A percentile compares a stretch with the other conserved stretches of the same genome.
phyloP scores from a whole-genome alignment of 2,888 invertebrate genomes.

The Auanema sp. region DNA sequence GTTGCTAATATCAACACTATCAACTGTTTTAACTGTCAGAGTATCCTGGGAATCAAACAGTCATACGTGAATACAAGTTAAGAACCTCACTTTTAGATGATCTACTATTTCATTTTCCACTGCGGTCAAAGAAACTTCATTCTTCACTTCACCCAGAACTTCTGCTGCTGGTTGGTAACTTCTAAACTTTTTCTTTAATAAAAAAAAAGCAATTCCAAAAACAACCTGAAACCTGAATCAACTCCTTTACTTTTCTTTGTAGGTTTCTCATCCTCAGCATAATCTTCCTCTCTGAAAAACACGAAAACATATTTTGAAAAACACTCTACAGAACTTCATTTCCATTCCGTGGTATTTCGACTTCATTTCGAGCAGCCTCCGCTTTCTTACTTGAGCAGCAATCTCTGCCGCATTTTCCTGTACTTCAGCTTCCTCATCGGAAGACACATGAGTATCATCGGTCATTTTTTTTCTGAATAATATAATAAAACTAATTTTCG shows the following conservation, averaged over 20 bases:
- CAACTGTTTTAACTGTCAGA: constrained; percentile 35
- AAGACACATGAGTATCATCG: constrained; percentile 26
- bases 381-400: constrained; percentile 36
- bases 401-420: constrained; percentile 28
- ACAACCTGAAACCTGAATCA: constrained; percentile 26
- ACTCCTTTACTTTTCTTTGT: constrained; percentile 36
- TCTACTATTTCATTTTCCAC: constrained; percentile 37
- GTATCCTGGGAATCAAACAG: constrained; percentile 24
- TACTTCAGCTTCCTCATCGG: constrained; percentile 38
- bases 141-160: constrained; percentile 21
- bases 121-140: constrained; percentile 21
- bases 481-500: too few species aligned
- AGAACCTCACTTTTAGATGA: constrained; percentile 30
- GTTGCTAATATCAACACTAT: constrained; percentile 37
- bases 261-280: constrained; percentile 25
- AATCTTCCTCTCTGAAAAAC: constrained; percentile 41
- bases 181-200: constrained; percentile 10
- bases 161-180: constrained; percentile 35
- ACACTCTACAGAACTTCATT: constrained; percentile 29
- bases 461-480: constrained; percentile 14
- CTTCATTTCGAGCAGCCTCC: constrained; percentile 40
- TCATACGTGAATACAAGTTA: not conserved
- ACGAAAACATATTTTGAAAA: constrained; percentile 1
- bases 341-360: constrained; percentile 40
- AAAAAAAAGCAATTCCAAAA: constrained; percentile 2